Evolutionary conservation across 2,888 invertebrate genomes (phyloP), one percentile per base, ranked within the genome.

Genomic region (Mylabris sibirica): DNA sequence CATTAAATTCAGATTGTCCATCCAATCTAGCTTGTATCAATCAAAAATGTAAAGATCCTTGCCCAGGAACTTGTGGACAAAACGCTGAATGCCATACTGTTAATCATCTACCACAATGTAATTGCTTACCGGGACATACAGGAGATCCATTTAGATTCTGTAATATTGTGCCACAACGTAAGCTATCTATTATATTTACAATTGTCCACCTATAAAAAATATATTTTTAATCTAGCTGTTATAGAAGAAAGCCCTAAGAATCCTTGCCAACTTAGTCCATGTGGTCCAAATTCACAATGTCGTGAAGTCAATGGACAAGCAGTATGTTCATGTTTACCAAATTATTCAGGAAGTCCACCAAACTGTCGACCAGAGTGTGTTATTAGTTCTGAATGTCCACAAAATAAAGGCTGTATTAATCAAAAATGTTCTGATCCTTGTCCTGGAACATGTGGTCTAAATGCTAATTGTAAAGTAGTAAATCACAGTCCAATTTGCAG

Each of bases 221-320:
- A 62, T 11, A 12, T 41, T 3, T 2, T 44, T 60, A 66, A 78
- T 78, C 59, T 71, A 80, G 79, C 75, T 68, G 70, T 72, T 17
- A 71, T 76, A 70, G 77, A 75, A 65, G 71, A 71, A 12, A 24
- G 57, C 59, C 78, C 78, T 17, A 72, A 30, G 34, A 90, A 72
- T 90, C 91, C 92, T 26, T 93, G 93, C 79, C 82, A 88, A 62
- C 93, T 93, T 62, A 91, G 91, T 59, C 93, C 93, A 14, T 93
- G 93, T 81, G 93, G 93, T 57, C 90, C 92, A 44, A 93, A 93
- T 78, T 92, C 93, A 81, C 89, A 90, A 81, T 93, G 93, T 84
- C 89, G 91, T 78, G 89, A 90, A 80, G 82, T 90, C 49, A 90
- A 87, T 71, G 84, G 83, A 8, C 87, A 87, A 76, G 88, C 88